phyloP scores from a whole-genome alignment of 2,797 vertebrate genomes.

The Taeniopygia guttata region DNA sequence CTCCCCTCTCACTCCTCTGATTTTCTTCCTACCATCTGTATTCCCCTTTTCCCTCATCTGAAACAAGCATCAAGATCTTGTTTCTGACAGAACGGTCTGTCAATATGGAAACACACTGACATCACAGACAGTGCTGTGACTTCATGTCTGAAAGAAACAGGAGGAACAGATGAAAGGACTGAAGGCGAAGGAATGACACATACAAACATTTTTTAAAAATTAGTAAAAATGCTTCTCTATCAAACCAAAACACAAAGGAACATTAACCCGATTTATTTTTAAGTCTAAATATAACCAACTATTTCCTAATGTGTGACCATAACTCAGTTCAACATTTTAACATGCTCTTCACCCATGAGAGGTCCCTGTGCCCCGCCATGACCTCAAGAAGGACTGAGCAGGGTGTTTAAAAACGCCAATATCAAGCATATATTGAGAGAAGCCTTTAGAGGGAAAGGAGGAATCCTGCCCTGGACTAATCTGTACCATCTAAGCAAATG shows the following conservation, averaged over 20 bases:
- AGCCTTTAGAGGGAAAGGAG: background rate
- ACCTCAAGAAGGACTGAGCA: background rate
- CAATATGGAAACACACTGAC: constrained; percentile 64
- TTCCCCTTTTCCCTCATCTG: constrained; percentile 59
- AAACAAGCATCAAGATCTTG: constrained; percentile 61
- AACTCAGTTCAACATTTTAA: background rate
- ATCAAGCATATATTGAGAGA: background rate
- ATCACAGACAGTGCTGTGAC: constrained; percentile 64
- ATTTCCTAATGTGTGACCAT: background rate
- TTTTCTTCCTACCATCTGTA: constrained; percentile 56
- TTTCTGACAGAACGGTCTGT: constrained; percentile 64
- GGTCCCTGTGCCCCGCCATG: background rate
- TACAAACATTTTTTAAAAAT: constrained; percentile 30
- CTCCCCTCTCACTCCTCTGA: constrained; percentile 18
- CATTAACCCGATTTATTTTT: constrained; percentile 16
- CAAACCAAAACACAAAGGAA: constrained; percentile 2
- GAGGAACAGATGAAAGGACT: constrained; percentile 65
- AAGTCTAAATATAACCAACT: constrained; percentile 6
- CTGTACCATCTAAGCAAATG: background rate
- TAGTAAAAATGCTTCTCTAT: constrained; percentile 15
- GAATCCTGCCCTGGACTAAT: background rate
- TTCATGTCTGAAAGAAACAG: constrained; percentile 59
- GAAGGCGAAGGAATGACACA: constrained; percentile 28
- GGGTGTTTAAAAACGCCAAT: background rate
- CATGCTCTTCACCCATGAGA: background rate